These are phyloP conservation scores for Strix occidentalis DNA, from an alignment of 2,797 vertebrate species.

Conservation along the genomic window DNA sequence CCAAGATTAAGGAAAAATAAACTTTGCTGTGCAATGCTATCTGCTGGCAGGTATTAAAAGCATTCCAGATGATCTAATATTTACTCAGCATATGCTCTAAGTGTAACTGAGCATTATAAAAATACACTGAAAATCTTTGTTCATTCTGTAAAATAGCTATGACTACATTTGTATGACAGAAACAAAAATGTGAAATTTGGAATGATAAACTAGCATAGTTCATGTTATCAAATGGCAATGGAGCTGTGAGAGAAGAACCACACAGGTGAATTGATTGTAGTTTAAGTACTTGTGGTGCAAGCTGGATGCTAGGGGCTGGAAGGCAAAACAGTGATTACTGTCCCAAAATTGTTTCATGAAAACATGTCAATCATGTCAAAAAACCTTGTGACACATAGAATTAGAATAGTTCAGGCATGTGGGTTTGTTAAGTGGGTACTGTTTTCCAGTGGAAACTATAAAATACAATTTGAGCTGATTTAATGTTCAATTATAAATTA, in stretches of 20 bases:
- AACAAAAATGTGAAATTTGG: not conserved
- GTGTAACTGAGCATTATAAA: not conserved
- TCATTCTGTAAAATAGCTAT: not conserved
- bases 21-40: not conserved
- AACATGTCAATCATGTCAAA: not conserved
- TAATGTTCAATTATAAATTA: not conserved
- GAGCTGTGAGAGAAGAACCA: not conserved
- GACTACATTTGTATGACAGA: not conserved
- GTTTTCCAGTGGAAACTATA: not conserved
- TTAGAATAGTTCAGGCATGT: not conserved
- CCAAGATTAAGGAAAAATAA: conserved; percentile 15
- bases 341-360: not conserved
- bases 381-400: not conserved
- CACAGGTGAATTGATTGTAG: not conserved
- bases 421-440: not conserved
- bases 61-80: not conserved
- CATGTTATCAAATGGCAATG: not conserved
- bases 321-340: not conserved
- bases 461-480: not conserved
- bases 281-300: not conserved
- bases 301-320: not conserved
- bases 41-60: not conserved
- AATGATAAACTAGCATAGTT: not conserved
- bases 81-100: not conserved
- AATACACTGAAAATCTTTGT: not conserved